phyloP scores from a whole-genome alignment of 2,797 vertebrate genomes.

The Pteronotus mesoamericanus region DNA sequence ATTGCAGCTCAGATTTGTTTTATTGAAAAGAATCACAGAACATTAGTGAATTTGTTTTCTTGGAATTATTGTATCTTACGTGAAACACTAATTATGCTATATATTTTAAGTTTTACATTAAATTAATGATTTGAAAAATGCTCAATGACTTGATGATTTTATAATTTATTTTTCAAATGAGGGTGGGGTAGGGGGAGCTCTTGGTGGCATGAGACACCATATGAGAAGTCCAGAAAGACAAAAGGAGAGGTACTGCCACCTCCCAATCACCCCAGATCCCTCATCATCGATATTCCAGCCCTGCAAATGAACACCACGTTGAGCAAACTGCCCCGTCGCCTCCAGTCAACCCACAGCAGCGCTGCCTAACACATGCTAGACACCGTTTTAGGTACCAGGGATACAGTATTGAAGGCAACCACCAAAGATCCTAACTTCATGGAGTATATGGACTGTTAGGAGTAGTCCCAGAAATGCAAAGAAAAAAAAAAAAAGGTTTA shows the following conservation, averaged over 20 bases:
- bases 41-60: neutral
- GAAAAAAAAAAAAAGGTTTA: neutral
- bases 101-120: neutral
- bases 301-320: neutral
- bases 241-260: neutral
- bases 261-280: neutral
- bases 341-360: neutral
- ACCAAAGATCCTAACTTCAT: neutral
- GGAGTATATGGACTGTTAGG: neutral
- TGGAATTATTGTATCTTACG: neutral
- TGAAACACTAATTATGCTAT: neutral
- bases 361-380: neutral
- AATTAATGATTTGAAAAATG: neutral
- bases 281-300: neutral
- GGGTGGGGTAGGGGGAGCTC: neutral
- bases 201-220: neutral
- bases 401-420: neutral
- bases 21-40: neutral
- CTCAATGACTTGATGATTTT: neutral
- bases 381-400: neutral
- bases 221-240: neutral
- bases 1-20: neutral
- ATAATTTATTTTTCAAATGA: neutral
- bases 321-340: neutral
- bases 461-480: neutral